Evolutionary conservation across 2,888 invertebrate genomes (phyloP).

Genomic region (Drosophila mayaguana): DNA sequence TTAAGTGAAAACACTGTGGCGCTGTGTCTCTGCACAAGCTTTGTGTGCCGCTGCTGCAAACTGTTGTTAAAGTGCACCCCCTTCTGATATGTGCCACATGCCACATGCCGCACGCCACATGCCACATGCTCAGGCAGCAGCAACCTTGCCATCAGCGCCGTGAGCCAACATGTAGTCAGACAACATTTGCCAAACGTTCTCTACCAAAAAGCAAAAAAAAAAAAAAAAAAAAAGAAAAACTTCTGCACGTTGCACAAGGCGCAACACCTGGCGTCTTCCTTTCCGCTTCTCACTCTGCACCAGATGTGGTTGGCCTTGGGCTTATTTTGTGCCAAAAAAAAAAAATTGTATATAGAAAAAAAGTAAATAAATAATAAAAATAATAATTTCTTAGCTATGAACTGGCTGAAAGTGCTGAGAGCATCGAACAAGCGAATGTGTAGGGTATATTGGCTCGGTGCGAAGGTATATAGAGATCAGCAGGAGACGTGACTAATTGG

Average conservation of each 20-base stretch:
- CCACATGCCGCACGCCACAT: slow-evolving; percentile 11
- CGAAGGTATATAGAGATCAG: neutral
- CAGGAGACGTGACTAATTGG: neutral
- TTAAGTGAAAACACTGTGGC: slow-evolving; percentile 3
- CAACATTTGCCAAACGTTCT: slow-evolving; percentile 19
- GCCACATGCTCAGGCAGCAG: slow-evolving; percentile 17
- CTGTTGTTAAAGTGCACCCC: slow-evolving; percentile 4
- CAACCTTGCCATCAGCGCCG: slow-evolving; percentile 29
- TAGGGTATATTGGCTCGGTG: neutral
- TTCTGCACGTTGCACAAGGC: slow-evolving; percentile 24
- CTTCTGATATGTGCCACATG: slow-evolving; percentile 9
- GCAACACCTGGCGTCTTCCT: slow-evolving; percentile 6
- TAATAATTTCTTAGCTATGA: slow-evolving; percentile 25
- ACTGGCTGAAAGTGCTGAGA: slow-evolving; percentile 7
- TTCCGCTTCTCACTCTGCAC: neutral
- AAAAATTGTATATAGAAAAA: neutral
- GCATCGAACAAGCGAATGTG: neutral
- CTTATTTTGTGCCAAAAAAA: slow-evolving; percentile 3
- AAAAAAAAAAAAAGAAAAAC: slow-evolving; percentile 9
- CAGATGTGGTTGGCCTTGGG: slow-evolving; percentile 34
- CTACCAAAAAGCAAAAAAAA: slow-evolving; percentile 15
- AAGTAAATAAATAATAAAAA: slow-evolving; percentile 1
- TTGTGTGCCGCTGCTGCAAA: neutral
- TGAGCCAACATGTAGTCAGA: slow-evolving; percentile 43
- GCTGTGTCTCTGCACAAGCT: slow-evolving; percentile 5